A percentile compares a stretch with the other conserved stretches of the same genome.
Evolutionary conservation across 2,888 invertebrate genomes (phyloP).

Genomic region (Nemoura dubitans): DNA sequence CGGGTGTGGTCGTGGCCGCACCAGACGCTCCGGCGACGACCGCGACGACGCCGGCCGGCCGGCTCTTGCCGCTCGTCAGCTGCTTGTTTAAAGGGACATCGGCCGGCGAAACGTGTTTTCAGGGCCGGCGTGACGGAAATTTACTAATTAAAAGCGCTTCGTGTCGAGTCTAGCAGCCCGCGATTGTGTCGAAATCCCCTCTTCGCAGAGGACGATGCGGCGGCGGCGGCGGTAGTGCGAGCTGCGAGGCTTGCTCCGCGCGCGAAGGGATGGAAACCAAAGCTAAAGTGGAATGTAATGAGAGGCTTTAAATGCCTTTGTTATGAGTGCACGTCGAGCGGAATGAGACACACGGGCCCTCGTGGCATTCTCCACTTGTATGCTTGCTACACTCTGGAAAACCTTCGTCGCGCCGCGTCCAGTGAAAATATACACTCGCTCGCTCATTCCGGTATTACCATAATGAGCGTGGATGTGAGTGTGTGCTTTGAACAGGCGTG

Average conservation of each 20-base stretch:
- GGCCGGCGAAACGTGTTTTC: slow-evolving; percentile 10
- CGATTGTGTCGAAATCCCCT: neutral
- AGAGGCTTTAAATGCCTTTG: slow-evolving; percentile 34
- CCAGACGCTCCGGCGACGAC: slow-evolving; percentile 24
- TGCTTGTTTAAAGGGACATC: neutral
- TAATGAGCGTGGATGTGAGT: slow-evolving; percentile 27
- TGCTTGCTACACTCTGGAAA: neutral
- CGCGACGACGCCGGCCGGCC: neutral
- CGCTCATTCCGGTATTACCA: slow-evolving; percentile 10
- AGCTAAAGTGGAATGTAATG: slow-evolving; percentile 8
- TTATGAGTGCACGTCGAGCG: neutral
- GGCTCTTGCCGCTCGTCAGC: slow-evolving; percentile 9
- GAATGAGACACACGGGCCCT: neutral
- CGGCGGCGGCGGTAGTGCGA: too few species aligned
- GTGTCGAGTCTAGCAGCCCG: neutral
- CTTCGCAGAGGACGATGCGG: neutral
- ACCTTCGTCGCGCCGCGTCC: slow-evolving; percentile 8
- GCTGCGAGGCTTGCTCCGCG: too few species aligned
- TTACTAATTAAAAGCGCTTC: slow-evolving; percentile 1
- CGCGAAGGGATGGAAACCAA: neutral
- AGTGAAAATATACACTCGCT: neutral
- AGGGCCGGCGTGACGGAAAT: neutral
- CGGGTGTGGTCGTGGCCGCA: neutral
- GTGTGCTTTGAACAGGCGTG: slow-evolving; percentile 13
- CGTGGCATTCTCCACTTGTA: slow-evolving; percentile 27